Evolutionary conservation across 2,888 invertebrate genomes (phyloP).

Genomic region (Ellobium chinense): DNA sequence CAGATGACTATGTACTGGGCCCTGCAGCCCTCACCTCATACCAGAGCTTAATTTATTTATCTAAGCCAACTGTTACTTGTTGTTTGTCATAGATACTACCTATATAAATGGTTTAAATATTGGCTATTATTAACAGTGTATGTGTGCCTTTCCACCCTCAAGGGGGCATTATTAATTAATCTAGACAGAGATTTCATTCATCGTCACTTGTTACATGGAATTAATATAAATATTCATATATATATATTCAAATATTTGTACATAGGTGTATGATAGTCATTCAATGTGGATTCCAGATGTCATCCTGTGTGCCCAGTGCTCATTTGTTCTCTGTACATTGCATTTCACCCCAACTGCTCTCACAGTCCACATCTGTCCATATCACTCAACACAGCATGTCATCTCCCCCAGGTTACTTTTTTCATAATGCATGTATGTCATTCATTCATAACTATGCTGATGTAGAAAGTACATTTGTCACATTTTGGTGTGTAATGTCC

Average conservation of each 20-base stretch:
- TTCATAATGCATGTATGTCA: too few relatives aligned
- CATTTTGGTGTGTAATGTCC: too few relatives aligned
- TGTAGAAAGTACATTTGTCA: too few relatives aligned
- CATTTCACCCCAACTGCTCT: too few relatives aligned
- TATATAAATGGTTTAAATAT: slow-evolving; percentile 15
- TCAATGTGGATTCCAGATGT: slow-evolving; percentile 20
- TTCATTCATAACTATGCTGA: too few relatives aligned
- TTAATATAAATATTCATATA: background rate
- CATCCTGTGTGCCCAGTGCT: background rate
- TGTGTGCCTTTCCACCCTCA: slow-evolving; percentile 36
- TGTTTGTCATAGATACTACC: background rate
- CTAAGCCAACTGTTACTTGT: background rate
- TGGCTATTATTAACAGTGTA: slow-evolving; percentile 35
- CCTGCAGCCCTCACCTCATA: too few relatives aligned
- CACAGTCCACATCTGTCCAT: too few relatives aligned
- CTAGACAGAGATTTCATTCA: slow-evolving; percentile 16
- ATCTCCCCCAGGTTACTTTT: too few relatives aligned
- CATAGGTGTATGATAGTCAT: slow-evolving; percentile 36
- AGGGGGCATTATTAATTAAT: slow-evolving; percentile 2
- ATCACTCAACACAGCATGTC: too few relatives aligned
- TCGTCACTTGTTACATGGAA: background rate
- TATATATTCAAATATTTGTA: slow-evolving; percentile 27
- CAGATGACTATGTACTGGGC: too few relatives aligned
- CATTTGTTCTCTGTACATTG: too few relatives aligned
- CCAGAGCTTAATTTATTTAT: slow-evolving; percentile 18